These are phyloP conservation scores for Tiliacea aurago DNA, from an alignment of 2,888 invertebrate species.

Conservation along the genomic window DNA sequence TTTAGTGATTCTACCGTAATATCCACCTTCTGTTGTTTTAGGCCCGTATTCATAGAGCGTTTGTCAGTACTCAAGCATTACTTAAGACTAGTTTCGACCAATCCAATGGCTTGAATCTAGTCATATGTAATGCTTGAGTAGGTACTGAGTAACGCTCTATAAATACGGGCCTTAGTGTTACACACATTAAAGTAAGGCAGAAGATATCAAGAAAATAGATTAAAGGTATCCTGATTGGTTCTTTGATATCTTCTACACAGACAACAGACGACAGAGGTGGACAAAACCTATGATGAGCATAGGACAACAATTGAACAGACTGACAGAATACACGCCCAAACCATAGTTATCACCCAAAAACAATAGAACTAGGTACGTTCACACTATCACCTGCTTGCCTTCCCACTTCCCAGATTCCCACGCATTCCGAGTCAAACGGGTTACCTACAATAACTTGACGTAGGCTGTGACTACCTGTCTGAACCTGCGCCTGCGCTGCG, in stretches of 20 bases:
- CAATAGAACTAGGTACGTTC: slow-evolving; percentile 12
- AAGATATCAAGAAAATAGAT: background rate
- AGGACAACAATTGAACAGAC: background rate
- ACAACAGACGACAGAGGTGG: background rate
- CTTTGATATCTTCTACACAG: background rate
- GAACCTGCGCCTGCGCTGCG: slow-evolving; percentile 44
- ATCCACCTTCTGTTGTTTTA: background rate
- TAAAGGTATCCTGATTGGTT: background rate
- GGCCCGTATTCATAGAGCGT: too few species aligned
- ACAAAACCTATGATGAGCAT: background rate
- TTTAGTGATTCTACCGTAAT: background rate
- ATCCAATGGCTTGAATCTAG: too few species aligned
- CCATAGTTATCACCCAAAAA: slow-evolving; percentile 2
- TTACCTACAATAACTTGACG: slow-evolving; percentile 53
- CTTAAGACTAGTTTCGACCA: too few species aligned
- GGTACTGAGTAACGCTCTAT: too few species aligned
- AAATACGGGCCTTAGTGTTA: too few species aligned
- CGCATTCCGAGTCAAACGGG: slow-evolving; percentile 54
- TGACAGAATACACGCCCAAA: background rate
- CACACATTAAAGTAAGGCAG: too few species aligned
- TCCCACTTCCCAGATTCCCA: slow-evolving; percentile 58
- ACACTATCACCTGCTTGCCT: slow-evolving; percentile 49
- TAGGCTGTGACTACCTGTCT: slow-evolving; percentile 58
- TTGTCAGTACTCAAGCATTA: too few species aligned
- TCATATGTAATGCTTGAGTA: too few species aligned